Conservation (phyloP, 2,888 invertebrate genomes). For the Ypsolopha sequella region DNA sequence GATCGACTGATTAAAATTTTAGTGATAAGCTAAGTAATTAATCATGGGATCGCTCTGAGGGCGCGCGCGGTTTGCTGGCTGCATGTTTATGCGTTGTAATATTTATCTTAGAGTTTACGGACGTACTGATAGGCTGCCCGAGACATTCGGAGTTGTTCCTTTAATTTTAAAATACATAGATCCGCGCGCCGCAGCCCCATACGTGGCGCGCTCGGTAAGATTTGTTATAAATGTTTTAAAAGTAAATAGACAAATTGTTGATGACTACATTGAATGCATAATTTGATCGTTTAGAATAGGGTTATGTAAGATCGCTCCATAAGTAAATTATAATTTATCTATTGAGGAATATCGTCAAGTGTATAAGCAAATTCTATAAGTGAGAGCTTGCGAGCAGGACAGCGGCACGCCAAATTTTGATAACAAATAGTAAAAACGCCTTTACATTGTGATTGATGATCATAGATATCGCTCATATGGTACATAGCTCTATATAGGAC, state of each 20-base stretch:
- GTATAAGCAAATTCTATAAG: constrained; percentile 55
- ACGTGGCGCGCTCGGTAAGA: constrained; percentile 31
- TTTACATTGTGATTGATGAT: constrained; percentile 57
- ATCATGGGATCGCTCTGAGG: constrained; percentile 22
- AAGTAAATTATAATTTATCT: constrained; percentile 68
- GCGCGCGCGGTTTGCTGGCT: constrained; percentile 19
- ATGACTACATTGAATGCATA: constrained; percentile 58
- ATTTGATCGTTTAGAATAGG: constrained; percentile 69
- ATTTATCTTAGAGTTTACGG: constrained; percentile 44
- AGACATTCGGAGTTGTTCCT: constrained; percentile 31
- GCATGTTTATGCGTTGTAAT: constrained; percentile 38
- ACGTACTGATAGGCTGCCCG: constrained; percentile 41
- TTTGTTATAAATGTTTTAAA: constrained; percentile 53
- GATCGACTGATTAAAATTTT: constrained; percentile 72
- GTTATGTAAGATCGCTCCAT: constrained; percentile 70
- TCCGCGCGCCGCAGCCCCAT: constrained; percentile 20
- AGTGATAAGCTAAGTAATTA: constrained; percentile 68
- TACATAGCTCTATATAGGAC: constrained; percentile 57
- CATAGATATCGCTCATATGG: constrained; percentile 56
- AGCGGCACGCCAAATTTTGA: constrained; percentile 54
- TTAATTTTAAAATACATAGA: constrained; percentile 31
- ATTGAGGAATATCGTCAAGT: constrained; percentile 54
- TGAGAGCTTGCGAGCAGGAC: constrained; percentile 54
- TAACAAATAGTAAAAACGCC: constrained; percentile 51
- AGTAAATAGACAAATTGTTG: constrained; percentile 57